Evolutionary conservation across 2,888 invertebrate genomes (phyloP).

Genomic region (Lithophane socia): DNA sequence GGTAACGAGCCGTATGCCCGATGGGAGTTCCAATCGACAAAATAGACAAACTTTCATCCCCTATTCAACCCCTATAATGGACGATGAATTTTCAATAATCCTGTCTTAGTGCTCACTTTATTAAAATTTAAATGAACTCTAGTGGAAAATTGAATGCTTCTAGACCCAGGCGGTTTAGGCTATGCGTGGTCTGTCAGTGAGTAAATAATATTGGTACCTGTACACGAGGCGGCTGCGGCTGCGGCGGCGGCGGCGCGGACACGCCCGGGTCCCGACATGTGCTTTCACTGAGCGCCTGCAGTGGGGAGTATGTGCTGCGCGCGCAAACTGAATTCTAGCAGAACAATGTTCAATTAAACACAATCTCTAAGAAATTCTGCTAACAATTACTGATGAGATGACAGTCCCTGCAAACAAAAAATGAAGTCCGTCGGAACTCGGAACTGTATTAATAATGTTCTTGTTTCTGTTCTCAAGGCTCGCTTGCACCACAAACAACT

Average conservation of each 20-base stretch:
- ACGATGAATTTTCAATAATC: background rate
- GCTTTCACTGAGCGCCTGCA: constrained; percentile 90
- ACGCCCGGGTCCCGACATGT: constrained; percentile 94
- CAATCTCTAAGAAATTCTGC: background rate
- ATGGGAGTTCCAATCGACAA: background rate
- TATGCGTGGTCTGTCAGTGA: background rate
- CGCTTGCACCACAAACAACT: no score
- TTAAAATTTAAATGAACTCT: background rate
- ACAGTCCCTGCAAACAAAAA: background rate
- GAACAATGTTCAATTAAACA: background rate
- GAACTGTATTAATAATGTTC: background rate
- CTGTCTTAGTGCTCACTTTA: background rate
- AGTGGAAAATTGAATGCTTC: background rate
- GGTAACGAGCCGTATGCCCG: background rate
- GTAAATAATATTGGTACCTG: constrained; percentile 49
- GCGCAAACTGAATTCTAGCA: constrained; percentile 76
- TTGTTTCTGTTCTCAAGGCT: no score
- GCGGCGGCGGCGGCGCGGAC: constrained; percentile 85
- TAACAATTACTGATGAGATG: background rate
- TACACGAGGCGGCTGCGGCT: constrained; percentile 85
- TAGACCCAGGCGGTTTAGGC: background rate
- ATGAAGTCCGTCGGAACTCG: background rate
- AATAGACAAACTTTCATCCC: background rate
- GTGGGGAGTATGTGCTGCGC: constrained; percentile 91
- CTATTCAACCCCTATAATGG: background rate